Base-by-base conservation (phyloP, 1,140 invertebrate genomes). In the Solenopsis invicta region DNA sequence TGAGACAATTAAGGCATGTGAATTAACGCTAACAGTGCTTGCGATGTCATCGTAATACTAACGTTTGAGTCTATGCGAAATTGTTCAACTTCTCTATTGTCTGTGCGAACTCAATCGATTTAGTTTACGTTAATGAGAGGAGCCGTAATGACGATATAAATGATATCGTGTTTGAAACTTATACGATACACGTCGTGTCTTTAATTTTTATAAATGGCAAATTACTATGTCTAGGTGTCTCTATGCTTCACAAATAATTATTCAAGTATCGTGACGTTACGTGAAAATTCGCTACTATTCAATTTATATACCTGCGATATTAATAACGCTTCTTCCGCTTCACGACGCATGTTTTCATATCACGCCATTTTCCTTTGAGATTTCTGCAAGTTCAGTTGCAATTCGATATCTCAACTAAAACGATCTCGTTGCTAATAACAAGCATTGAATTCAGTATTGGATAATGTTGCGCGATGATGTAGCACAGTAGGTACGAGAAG, bases 131-230 rank as follows among this genome's bases (percentile, higher is more conserved):
- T 41, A 8, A 41, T 41, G 41, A 6, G 5, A 6, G 41, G 48
- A 56, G 56, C 56, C 84, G 66, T 67, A 29, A 89, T 50, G 69
- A 29, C 45, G 84, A 75, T 76, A 62, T 34, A 80, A 89, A 50
- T 77, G 77, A 72, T 84, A 89, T 81, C 82, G 52, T 34, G 66
- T 90, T 89, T 21, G n/a, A 72, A 74, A 76, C 67, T 89, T 87
- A 64, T 88, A 41, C 86, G 62, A 64, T 88, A 41, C 86, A 69
- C 54, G 34, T 87, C 77, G 85, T 66, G 66, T 9, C 41, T 56
- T 4, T 56, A 66, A 71, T 84, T 67, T 71, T 77, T 71, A 77
- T 50, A 54, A 81, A 62, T 67, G 76, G 81, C 59, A 76, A 69
- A 37, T 89, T 86, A 66, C 45, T 56, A 61, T 52, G 21, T 56